Evolutionary conservation across 92 coral and sea anemone species (phyloP).

Genomic region (Anthopleura xanthogrammica): DNA sequence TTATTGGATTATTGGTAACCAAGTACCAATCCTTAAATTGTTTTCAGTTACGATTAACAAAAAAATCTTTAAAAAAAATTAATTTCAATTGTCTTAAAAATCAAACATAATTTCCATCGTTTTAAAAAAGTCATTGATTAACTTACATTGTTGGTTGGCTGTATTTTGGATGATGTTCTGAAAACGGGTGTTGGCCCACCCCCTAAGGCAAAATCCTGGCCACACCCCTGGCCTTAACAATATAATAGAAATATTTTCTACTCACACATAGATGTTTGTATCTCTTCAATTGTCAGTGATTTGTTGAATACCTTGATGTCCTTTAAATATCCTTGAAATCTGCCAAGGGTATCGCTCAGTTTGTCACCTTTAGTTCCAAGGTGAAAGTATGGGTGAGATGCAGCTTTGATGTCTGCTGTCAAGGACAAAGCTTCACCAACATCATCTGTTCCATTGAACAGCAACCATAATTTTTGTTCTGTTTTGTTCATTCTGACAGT

Average conservation of each 20-base stretch:
- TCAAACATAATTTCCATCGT: too few relatives aligned
- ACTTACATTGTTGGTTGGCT: too few relatives aligned
- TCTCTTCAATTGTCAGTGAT: background rate
- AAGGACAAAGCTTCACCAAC: background rate
- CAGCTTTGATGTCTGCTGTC: background rate
- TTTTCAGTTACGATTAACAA: too few relatives aligned
- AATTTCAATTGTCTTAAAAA: too few relatives aligned
- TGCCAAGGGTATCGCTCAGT: background rate
- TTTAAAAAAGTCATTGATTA: too few relatives aligned
- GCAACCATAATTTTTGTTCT: background rate
- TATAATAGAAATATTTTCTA: background rate
- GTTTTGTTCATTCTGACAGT: conserved; percentile 8
- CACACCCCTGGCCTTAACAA: too few relatives aligned
- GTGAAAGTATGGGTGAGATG: background rate
- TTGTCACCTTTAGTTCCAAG: background rate
- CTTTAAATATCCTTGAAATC: conserved; percentile 11
- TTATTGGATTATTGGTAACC: too few relatives aligned
- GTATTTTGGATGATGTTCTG: too few relatives aligned
- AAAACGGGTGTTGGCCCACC: too few relatives aligned
- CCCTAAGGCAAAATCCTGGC: too few relatives aligned
- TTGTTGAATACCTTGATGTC: conserved; percentile 14
- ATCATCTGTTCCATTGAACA: conserved; percentile 3
- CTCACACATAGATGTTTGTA: conserved; percentile 16
- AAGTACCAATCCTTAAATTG: too few relatives aligned
- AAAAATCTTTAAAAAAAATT: too few relatives aligned